phyloP scores from a whole-genome alignment of 1,140 invertebrate species.

The Anthonomus grandis region DNA sequence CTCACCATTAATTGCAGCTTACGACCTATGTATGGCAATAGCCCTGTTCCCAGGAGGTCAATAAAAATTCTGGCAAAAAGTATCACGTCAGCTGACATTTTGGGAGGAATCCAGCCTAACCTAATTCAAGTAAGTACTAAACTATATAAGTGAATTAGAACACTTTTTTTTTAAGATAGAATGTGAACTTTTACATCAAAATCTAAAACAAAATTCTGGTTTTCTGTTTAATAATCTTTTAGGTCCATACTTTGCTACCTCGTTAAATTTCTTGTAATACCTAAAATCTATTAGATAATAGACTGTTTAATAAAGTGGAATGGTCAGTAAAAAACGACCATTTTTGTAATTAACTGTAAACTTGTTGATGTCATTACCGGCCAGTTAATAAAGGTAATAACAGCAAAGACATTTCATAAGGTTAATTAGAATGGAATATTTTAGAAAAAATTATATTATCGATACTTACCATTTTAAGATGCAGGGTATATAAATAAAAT shows the following conservation, averaged over 20 bases:
- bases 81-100: slow-evolving; percentile 19
- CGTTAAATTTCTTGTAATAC: not conserved
- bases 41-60: not conserved
- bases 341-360: no score
- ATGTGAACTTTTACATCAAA: not conserved
- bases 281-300: not conserved
- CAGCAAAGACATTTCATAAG: no score
- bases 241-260: not conserved
- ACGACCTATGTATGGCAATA: not conserved
- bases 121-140: slow-evolving; percentile 8
- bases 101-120: slow-evolving; percentile 27
- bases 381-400: no score
- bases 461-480: no score
- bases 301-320: no score
- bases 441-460: no score
- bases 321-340: no score
- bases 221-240: not conserved
- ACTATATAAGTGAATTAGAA: not conserved
- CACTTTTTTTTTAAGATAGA: not conserved
- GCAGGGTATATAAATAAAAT: no score
- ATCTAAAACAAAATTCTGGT: not conserved
- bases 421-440: no score
- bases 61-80: slow-evolving; percentile 4
- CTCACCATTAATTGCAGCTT: not conserved
- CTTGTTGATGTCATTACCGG: no score